Conservation (phyloP, 2,113 vertebrate species). For the Catharus minimus region DNA sequence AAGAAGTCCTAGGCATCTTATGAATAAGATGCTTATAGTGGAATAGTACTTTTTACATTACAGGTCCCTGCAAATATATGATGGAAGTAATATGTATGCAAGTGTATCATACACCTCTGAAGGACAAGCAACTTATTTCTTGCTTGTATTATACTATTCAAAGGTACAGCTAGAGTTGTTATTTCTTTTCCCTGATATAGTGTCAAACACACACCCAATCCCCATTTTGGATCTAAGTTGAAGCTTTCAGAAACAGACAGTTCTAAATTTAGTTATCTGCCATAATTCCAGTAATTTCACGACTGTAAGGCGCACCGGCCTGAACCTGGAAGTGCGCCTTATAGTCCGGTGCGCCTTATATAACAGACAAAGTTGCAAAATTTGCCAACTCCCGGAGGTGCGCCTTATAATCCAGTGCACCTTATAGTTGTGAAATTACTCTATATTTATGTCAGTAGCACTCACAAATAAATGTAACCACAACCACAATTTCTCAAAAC, state of each 20-base stretch:
- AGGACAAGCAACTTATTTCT: background rate
- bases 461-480: background rate
- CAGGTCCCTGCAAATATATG: background rate
- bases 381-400: too few species aligned
- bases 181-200: background rate
- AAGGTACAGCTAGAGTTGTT: background rate
- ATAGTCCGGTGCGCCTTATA: too few species aligned
- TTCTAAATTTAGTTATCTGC: background rate
- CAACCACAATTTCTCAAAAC: background rate
- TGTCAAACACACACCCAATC: background rate
- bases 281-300: background rate
- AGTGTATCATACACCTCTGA: background rate
- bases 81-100: background rate
- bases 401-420: too few species aligned
- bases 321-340: too few species aligned
- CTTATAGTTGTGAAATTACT: too few species aligned
- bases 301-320: too few species aligned
- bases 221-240: background rate
- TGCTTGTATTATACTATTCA: background rate
- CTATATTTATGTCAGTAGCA: background rate
- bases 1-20: background rate
- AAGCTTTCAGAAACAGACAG: background rate
- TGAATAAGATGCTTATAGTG: background rate
- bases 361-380: too few species aligned
- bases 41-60: background rate